A percentile compares a stretch with the other conserved stretches of the same genome.
Conservation (phyloP, 2,888 invertebrate genomes). For the Brachypalpus laphriformis region DNA sequence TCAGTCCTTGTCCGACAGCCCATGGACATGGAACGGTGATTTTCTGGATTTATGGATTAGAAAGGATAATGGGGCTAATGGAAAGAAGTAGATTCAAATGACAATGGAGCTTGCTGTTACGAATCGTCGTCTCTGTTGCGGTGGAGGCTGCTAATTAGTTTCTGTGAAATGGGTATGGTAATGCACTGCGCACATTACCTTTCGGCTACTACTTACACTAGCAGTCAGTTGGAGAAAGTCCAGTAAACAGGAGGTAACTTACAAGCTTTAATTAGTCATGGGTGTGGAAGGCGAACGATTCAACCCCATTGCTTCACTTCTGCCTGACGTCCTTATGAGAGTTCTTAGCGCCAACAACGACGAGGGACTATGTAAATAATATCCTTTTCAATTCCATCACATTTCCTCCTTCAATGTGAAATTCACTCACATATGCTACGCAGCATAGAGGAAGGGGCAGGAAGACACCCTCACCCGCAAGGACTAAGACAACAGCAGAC, state of each 20-base stretch:
- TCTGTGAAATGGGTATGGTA: constrained; percentile 22
- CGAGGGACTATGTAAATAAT: constrained; percentile 54
- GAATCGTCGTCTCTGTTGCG: constrained; percentile 23
- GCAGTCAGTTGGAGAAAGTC: too few relatives aligned
- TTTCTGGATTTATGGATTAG: constrained; percentile 71
- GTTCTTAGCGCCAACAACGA: neutral
- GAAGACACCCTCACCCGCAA: neutral
- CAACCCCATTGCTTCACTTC: constrained; percentile 12
- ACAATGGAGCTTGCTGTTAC: constrained; percentile 53
- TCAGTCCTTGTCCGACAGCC: constrained; percentile 71
- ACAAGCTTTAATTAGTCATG: constrained; percentile 25
- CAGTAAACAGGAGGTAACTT: constrained; percentile 9
- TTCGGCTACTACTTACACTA: neutral
- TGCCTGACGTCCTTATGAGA: neutral
- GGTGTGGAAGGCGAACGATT: too few relatives aligned
- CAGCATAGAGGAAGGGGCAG: constrained; percentile 5
- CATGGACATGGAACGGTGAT: constrained; percentile 72
- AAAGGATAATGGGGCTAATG: constrained; percentile 67
- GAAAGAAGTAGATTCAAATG: constrained; percentile 57
- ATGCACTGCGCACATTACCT: constrained; percentile 45
- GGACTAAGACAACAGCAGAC: constrained; percentile 11
- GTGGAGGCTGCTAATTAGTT: constrained; percentile 58
- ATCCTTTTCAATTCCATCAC: constrained; percentile 65
- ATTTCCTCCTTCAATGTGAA: constrained; percentile 39
- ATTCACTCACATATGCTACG: constrained; percentile 54